Conservation (phyloP, 2,797 vertebrate genomes). For the Muscicapa striata region DNA sequence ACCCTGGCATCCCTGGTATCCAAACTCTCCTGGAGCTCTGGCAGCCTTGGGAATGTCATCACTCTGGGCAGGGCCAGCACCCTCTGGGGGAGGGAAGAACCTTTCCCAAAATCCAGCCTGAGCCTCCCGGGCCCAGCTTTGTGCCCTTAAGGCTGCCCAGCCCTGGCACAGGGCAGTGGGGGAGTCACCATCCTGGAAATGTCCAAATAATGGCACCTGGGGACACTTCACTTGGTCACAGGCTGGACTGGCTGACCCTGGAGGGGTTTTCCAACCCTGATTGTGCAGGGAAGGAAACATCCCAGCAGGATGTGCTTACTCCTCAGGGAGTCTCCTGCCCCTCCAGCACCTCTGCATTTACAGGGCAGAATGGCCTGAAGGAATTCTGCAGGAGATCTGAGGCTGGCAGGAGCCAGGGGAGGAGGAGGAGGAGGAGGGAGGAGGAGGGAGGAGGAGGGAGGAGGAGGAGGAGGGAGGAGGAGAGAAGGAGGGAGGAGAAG, state of each 20-base stretch:
- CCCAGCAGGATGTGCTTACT: rapidly evolving
- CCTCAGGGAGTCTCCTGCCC: rapidly evolving
- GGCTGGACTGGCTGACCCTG: background rate
- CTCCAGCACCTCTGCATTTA: rapidly evolving
- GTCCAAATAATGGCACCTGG: background rate
- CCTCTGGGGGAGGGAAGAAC: background rate
- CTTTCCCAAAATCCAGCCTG: rapidly evolving
- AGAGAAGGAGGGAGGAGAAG: no score
- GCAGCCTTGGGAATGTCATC: background rate
- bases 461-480: no score
- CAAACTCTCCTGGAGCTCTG: background rate
- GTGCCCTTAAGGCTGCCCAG: background rate
- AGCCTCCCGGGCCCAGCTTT: background rate
- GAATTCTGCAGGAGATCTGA: background rate
- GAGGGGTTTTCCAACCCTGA: background rate
- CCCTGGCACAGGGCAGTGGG: background rate
- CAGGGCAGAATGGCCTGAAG: background rate
- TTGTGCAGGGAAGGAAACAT: background rate
- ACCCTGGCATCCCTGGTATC: background rate
- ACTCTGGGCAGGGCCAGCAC: background rate
- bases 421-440: background rate
- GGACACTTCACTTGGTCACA: background rate
- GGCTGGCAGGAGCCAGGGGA: background rate
- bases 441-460: background rate
- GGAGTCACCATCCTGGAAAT: background rate